Conservation (phyloP, 2,113 vertebrate genomes). For the Eurystomus gularis region DNA sequence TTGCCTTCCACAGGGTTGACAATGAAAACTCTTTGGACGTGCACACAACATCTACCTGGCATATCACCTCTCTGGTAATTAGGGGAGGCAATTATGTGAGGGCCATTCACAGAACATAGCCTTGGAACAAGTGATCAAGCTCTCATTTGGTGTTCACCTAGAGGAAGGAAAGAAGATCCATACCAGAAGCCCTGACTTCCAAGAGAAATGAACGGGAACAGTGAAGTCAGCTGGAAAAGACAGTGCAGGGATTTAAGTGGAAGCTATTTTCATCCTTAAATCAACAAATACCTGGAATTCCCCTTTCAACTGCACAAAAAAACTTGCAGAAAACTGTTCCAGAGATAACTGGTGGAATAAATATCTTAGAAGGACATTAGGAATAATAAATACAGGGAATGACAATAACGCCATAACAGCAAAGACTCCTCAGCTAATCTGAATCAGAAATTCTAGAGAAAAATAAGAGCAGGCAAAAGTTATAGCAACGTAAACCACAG, state of each 20-base stretch:
- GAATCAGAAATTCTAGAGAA: background rate
- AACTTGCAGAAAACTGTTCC: background rate
- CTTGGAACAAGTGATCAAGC: background rate
- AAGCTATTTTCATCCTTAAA: background rate
- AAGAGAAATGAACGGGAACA: background rate
- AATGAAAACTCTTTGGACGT: rapidly evolving
- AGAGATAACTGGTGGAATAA: background rate
- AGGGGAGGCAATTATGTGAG: background rate
- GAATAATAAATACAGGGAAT: background rate
- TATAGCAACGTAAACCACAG: background rate
- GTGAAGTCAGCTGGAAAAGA: background rate
- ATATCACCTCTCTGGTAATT: background rate
- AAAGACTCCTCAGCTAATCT: background rate
- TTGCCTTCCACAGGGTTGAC: rapidly evolving
- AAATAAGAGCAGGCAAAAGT: background rate
- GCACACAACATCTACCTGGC: rapidly evolving
- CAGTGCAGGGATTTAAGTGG: background rate
- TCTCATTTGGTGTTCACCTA: background rate
- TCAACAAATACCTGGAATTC: background rate
- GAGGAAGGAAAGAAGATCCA: background rate
- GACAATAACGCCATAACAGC: background rate
- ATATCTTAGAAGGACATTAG: background rate
- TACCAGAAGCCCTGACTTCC: background rate
- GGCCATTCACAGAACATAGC: background rate
- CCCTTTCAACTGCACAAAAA: background rate